Conservation (phyloP, 1,140 invertebrate species). For the Listronotus bonariensis region DNA sequence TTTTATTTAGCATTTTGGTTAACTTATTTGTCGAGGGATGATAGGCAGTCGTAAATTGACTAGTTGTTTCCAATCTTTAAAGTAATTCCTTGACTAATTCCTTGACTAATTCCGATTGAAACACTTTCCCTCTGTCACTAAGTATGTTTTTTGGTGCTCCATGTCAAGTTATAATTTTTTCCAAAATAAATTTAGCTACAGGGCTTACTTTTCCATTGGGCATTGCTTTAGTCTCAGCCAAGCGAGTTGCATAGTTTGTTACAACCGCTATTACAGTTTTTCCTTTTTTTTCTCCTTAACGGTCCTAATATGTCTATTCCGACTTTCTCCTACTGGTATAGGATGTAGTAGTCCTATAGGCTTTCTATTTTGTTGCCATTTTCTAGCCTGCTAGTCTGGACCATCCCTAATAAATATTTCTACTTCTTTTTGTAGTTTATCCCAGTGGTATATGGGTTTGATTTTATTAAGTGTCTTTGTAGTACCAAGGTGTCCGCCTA, state of each 20-base stretch:
- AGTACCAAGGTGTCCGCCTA: constrained; percentile 34
- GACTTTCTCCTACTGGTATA: constrained; percentile 30
- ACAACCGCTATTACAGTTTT: constrained; percentile 43
- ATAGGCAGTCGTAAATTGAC: constrained; percentile 47
- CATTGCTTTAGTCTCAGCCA: constrained; percentile 40
- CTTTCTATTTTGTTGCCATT: constrained; percentile 19
- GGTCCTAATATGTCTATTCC: constrained; percentile 44
- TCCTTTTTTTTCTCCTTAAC: constrained; percentile 32
- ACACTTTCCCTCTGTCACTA: constrained; percentile 38
- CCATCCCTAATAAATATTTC: constrained; percentile 42
- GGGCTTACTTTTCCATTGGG: constrained; percentile 29
- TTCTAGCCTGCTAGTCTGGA: constrained; percentile 37
- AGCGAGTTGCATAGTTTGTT: constrained; percentile 45
- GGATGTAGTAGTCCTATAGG: constrained; percentile 37
- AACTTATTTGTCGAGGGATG: constrained; percentile 49
- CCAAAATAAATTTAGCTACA: constrained; percentile 42
- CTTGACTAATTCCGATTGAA: constrained; percentile 41
- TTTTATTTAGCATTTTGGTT: constrained; percentile 49
- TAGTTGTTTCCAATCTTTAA: constrained; percentile 33
- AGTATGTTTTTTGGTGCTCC: constrained; percentile 36
- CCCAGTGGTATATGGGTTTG: constrained; percentile 39
- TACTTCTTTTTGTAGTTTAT: constrained; percentile 36
- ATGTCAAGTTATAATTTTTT: constrained; percentile 41
- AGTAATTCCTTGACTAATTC: constrained; percentile 37
- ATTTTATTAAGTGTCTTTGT: constrained; percentile 38